Conservation (phyloP, 2,888 invertebrate genomes). For the Trichogramma dendrolimi region DNA sequence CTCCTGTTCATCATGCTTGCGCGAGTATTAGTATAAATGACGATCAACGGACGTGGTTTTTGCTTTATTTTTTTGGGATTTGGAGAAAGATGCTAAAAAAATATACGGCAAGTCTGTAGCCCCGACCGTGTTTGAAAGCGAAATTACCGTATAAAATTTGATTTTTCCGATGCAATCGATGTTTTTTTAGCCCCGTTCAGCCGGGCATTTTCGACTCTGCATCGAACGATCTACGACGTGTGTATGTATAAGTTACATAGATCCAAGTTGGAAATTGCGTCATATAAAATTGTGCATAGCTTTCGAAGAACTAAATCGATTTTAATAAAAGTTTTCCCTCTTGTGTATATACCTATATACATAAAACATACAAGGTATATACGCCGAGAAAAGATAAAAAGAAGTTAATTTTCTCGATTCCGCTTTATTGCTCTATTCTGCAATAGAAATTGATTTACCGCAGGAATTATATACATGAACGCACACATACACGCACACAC, state of each 20-base stretch:
- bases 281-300: slow-evolving; percentile 12
- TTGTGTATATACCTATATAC: not conserved
- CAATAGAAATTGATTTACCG: slow-evolving; percentile 11
- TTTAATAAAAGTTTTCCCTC: slow-evolving; percentile 17
- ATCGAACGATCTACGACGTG: no score
- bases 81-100: no score
- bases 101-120: no score
- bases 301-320: slow-evolving; percentile 23
- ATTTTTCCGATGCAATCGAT: no score
- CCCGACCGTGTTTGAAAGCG: no score
- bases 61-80: no score
- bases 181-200: no score
- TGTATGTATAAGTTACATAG: slow-evolving; percentile 3
- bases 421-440: slow-evolving; percentile 8
- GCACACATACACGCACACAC: not conserved
- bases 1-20: no score
- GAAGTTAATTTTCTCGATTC: slow-evolving; percentile 15
- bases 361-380: not conserved
- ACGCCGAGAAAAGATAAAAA: slow-evolving; percentile 9
- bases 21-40: no score
- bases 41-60: no score
- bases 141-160: no score
- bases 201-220: no score
- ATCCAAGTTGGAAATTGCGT: slow-evolving; percentile 20
- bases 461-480: slow-evolving; percentile 5